Percentiles rank a stretch among this genome's conserved stretches.
Conservation (phyloP, 2,797 vertebrate genomes). For the Chaenodraco wilsoni region DNA sequence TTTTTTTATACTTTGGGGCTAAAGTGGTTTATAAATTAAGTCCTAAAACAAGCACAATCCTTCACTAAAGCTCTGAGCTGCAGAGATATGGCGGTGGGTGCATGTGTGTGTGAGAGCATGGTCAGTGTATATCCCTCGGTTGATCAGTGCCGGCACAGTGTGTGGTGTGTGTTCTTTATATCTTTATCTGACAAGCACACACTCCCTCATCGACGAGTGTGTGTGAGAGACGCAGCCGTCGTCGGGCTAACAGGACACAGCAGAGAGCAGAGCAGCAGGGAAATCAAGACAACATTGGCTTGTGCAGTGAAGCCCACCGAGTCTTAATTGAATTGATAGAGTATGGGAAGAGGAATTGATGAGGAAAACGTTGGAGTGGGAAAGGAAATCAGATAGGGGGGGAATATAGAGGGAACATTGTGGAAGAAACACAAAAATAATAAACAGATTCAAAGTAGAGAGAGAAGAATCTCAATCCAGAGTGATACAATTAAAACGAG, state of each 20-base stretch:
- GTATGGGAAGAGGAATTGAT: constrained; percentile 61
- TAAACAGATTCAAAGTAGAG: constrained; percentile 4
- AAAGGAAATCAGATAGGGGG: constrained; percentile 18
- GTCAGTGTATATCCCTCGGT: constrained; percentile 12
- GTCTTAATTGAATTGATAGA: constrained; percentile 77
- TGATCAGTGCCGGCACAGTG: constrained; percentile 25
- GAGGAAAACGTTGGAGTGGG: constrained; percentile 38
- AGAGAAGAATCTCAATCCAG: not conserved
- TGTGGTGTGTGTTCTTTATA: constrained; percentile 35
- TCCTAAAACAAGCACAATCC: constrained; percentile 3
- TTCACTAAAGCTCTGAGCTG: constrained; percentile 29
- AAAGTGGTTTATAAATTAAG: constrained; percentile 14
- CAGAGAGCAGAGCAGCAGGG: constrained; percentile 54
- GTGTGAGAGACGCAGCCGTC: constrained; percentile 57
- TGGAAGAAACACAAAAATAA: constrained; percentile 45
- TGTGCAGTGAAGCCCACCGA: constrained; percentile 72
- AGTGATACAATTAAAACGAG: constrained; percentile 34
- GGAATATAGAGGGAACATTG: constrained; percentile 33
- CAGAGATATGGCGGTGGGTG: constrained; percentile 7
- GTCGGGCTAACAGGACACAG: constrained; percentile 71
- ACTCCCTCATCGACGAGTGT: constrained; percentile 58
- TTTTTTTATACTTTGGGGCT: not conserved
- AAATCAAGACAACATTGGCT: constrained; percentile 73
- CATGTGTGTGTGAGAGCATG: constrained; percentile 8
- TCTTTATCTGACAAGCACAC: constrained; percentile 57